These are phyloP conservation scores for Folsomia manolachei DNA, from an alignment of 2,888 invertebrate species.

Conservation along the genomic window DNA sequence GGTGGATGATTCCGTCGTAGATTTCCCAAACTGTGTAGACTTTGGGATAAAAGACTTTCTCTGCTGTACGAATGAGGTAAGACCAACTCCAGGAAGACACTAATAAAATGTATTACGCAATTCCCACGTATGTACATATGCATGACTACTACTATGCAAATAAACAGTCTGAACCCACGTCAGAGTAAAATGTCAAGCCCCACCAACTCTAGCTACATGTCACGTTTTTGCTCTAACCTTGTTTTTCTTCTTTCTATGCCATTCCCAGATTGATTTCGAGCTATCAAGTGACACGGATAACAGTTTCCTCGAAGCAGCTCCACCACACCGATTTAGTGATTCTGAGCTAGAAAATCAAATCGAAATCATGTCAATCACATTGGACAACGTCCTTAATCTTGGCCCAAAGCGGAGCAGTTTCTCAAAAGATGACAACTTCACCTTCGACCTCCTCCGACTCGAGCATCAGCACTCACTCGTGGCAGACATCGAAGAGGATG, in stretches of 20 bases:
- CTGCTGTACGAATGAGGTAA: slow-evolving; percentile 46
- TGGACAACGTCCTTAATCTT: slow-evolving; percentile 34
- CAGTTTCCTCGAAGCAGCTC: slow-evolving; percentile 43
- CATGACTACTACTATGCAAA: no score
- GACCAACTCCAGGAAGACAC: no score
- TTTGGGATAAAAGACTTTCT: slow-evolving; percentile 49
- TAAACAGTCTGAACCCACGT: no score
- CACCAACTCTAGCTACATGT: no score
- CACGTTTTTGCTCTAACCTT: no score
- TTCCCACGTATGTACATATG: neutral
- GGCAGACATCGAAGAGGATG: slow-evolving; percentile 17
- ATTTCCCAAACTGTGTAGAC: slow-evolving; percentile 43
- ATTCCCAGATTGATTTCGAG: slow-evolving; percentile 46
- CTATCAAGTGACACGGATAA: slow-evolving; percentile 46
- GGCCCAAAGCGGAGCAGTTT: neutral
- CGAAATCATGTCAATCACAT: slow-evolving; percentile 46
- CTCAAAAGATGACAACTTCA: slow-evolving; percentile 23
- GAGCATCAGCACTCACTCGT: neutral
- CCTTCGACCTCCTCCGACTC: slow-evolving; percentile 8
- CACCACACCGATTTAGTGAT: slow-evolving; percentile 47
- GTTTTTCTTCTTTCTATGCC: no score
- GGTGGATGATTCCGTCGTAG: slow-evolving; percentile 35
- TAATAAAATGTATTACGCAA: no score
- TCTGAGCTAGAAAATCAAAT: slow-evolving; percentile 45
- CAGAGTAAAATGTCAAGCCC: no score